Evolutionary conservation across 2,888 invertebrate genomes (phyloP).

Genomic region (Eupithecia insigniata): DNA sequence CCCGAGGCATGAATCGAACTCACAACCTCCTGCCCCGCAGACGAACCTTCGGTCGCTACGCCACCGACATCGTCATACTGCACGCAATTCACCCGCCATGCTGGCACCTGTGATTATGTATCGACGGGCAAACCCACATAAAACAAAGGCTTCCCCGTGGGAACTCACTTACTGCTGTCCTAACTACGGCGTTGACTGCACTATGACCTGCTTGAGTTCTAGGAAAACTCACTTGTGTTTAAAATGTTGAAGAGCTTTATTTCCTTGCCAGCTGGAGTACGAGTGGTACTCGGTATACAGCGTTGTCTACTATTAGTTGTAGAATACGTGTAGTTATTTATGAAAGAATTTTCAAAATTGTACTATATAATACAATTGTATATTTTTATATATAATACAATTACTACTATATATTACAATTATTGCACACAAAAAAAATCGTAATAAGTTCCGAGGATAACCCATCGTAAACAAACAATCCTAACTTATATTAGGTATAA

Average conservation of each 20-base stretch:
- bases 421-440: no score
- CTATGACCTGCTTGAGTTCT: neutral
- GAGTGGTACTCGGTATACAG: neutral
- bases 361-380: no score
- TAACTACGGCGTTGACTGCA: neutral
- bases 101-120: conserved; percentile 3
- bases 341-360: neutral
- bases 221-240: neutral
- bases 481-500: no score
- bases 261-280: neutral
- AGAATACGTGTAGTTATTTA: neutral
- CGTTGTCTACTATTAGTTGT: neutral
- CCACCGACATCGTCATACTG: neutral
- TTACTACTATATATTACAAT: no score
- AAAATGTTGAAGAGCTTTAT: neutral
- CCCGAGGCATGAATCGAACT: no score
- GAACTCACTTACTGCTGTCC: neutral
- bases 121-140: neutral
- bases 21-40: no score
- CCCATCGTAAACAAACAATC: no score
- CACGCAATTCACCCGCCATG: neutral
- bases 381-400: no score
- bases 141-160: conserved; percentile 3
- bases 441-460: no score
- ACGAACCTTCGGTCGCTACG: no score